These are phyloP conservation scores for Crocallis elinguaria DNA, from an alignment of 2,888 invertebrate genomes.

Conservation along the genomic window DNA sequence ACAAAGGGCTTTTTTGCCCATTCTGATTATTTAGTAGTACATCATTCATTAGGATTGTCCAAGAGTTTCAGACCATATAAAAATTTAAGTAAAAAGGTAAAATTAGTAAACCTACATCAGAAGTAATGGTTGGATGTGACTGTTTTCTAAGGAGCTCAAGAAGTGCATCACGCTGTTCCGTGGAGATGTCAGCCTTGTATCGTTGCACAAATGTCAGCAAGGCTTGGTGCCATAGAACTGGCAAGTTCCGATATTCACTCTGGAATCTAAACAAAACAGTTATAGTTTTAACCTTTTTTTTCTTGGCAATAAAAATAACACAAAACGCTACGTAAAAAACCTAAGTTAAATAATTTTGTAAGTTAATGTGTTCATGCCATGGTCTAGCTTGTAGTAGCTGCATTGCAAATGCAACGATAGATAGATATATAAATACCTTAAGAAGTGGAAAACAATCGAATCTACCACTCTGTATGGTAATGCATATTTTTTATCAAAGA, in stretches of 20 bases:
- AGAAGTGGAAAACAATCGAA: conserved; percentile 96
- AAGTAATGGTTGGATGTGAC: conserved; percentile 88
- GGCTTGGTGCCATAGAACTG: conserved; percentile 99
- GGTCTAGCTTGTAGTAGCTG: too few relatives aligned
- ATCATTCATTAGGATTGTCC: too few relatives aligned
- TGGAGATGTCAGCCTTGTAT: conserved; percentile 97
- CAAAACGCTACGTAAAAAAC: too few relatives aligned
- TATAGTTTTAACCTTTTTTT: too few relatives aligned
- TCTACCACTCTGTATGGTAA: conserved; percentile 98
- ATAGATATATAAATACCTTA: too few relatives aligned
- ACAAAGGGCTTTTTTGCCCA: too few relatives aligned
- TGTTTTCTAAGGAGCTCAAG: conserved; percentile 91
- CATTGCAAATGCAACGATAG: too few relatives aligned
- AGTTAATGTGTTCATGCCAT: too few relatives aligned
- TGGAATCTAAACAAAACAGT: conserved; percentile 87
- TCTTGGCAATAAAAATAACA: too few relatives aligned
- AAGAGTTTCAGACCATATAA: too few relatives aligned
- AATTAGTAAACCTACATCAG: conserved; percentile 71
- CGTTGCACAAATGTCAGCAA: conserved; percentile 96
- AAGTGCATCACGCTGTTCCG: conserved; percentile 95
- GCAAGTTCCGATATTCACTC: conserved; percentile 92
- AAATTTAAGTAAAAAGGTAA: neutral
- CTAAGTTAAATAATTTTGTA: too few relatives aligned
- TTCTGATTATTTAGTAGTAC: too few relatives aligned
- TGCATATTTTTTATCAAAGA: conserved; percentile 99